phyloP scores from a whole-genome alignment of 2,113 vertebrate species.

The Furnarius figulus region DNA sequence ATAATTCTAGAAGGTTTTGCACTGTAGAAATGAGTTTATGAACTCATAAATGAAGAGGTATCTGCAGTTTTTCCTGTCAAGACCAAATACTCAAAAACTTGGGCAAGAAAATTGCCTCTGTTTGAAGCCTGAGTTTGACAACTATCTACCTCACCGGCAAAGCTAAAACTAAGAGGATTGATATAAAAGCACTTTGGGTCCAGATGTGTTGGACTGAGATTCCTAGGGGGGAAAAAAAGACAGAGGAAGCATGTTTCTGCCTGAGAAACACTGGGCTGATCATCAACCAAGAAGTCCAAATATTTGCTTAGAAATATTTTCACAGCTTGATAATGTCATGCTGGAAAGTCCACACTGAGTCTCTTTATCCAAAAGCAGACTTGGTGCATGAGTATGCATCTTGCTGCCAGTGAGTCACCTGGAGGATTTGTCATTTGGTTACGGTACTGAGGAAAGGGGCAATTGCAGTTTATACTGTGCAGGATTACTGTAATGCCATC shows the following conservation, averaged over 20 bases:
- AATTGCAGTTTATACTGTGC: not conserved
- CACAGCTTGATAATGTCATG: not conserved
- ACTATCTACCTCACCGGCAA: not conserved
- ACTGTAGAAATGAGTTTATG: not conserved
- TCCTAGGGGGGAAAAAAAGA: not conserved
- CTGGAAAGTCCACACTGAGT: not conserved
- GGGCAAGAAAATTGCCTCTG: not conserved
- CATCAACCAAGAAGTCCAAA: not conserved
- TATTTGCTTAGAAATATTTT: conserved; percentile 31
- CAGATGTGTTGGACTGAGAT: not conserved
- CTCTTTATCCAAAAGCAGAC: not conserved
- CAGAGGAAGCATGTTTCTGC: not conserved
- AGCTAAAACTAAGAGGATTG: not conserved
- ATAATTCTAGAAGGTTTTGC: not conserved
- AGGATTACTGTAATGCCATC: not conserved
- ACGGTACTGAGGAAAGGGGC: not conserved
- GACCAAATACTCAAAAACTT: not conserved
- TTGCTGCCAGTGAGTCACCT: conserved; percentile 37
- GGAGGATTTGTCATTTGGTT: not conserved
- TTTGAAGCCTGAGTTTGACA: not conserved
- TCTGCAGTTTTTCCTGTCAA: not conserved
- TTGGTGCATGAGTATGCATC: not conserved
- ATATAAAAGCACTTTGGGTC: not conserved
- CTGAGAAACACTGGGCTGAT: not conserved
- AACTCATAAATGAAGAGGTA: not conserved